These are phyloP conservation scores for Heliconius hermathena DNA, from an alignment of 1,140 invertebrate species.

Conservation along the genomic window DNA sequence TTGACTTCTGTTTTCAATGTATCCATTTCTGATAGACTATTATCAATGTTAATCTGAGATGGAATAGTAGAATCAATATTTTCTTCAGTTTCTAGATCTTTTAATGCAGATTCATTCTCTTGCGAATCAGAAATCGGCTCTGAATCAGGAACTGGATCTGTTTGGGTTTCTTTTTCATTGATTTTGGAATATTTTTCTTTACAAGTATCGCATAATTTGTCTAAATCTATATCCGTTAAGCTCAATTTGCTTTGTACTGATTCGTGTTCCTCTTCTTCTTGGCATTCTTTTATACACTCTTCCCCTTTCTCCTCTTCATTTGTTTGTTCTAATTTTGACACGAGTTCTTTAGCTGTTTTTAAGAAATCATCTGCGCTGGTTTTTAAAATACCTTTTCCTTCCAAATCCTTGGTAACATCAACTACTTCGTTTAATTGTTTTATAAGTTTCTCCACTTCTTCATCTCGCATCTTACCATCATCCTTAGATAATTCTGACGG, in stretches of 20 bases:
- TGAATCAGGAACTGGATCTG: slow-evolving; percentile 2
- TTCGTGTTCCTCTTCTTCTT: slow-evolving; percentile 26
- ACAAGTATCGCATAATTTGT: slow-evolving; percentile 43
- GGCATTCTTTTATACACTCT: neutral
- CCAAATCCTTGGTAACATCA: slow-evolving; percentile 45
- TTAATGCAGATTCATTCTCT: slow-evolving; percentile 5
- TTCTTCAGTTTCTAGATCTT: neutral
- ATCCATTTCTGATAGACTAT: slow-evolving; percentile 42
- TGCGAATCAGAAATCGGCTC: neutral
- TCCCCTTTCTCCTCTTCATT: neutral
- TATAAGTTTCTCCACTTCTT: slow-evolving; percentile 46
- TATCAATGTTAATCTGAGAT: neutral
- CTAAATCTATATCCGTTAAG: slow-evolving; percentile 31
- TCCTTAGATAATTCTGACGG: slow-evolving; percentile 16
- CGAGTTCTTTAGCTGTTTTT: slow-evolving; percentile 47
- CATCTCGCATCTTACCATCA: neutral
- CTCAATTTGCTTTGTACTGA: neutral
- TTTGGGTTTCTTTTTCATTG: slow-evolving; percentile 27
- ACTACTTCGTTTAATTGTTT: slow-evolving; percentile 48
- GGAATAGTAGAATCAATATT: neutral
- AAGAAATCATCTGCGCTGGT: slow-evolving; percentile 47
- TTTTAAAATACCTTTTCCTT: slow-evolving; percentile 41
- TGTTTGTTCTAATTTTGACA: slow-evolving; percentile 41
- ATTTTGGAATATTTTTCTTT: slow-evolving; percentile 34
- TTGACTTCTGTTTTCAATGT: slow-evolving; percentile 55